Evolutionary conservation across 1,140 invertebrate species (phyloP).

Genomic region (Zaprionus lachaisei): DNA sequence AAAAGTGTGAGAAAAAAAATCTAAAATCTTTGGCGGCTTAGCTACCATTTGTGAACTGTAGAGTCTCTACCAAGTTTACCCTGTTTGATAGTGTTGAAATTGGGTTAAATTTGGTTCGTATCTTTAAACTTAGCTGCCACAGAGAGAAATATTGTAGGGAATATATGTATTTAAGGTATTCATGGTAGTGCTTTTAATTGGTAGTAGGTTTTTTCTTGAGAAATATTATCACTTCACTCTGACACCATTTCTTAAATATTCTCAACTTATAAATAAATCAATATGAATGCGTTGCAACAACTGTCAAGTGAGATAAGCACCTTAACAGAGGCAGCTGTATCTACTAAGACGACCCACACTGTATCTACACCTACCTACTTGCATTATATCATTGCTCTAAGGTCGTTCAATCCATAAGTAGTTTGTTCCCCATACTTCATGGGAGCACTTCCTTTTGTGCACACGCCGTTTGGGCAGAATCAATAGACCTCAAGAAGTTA

Average conservation of each 20-base stretch:
- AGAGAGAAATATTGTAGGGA: too few species aligned
- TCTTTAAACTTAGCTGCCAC: too few species aligned
- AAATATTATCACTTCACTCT: too few species aligned
- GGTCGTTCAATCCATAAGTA: neutral
- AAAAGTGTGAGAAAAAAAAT: slow-evolving; percentile 21
- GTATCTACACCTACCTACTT: neutral
- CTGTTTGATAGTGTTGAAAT: neutral
- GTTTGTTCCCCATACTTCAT: neutral
- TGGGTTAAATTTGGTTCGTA: too few species aligned
- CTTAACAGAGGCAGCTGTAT: neutral
- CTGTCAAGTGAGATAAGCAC: neutral
- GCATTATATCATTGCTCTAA: neutral
- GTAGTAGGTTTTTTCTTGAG: too few species aligned
- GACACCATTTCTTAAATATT: neutral
- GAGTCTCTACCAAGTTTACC: neutral
- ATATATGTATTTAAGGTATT: too few species aligned
- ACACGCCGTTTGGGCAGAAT: slow-evolving; percentile 10
- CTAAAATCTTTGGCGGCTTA: neutral
- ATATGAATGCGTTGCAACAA: neutral
- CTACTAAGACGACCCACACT: neutral
- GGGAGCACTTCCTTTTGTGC: slow-evolving; percentile 3
- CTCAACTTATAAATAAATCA: neutral
- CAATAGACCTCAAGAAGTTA: slow-evolving; percentile 45
- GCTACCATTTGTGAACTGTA: neutral
- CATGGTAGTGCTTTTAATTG: too few species aligned